phyloP scores from a whole-genome alignment of 2,888 invertebrate genomes.

The Anarsia innoxiella region DNA sequence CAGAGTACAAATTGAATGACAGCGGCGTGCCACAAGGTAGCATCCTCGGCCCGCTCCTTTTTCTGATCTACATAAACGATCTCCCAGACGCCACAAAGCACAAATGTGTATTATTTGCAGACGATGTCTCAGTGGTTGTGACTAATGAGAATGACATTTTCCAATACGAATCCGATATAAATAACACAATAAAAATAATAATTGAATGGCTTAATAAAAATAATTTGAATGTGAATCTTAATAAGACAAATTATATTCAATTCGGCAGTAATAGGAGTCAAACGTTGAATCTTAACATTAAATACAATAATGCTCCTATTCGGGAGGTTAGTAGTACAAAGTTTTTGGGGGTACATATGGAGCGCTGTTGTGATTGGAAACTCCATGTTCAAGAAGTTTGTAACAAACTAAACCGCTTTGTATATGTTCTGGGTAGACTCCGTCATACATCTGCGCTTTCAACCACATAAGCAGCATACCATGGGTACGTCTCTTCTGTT shows the following conservation, averaged over 20 bases:
- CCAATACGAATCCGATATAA: neutral
- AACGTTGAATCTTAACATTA: neutral
- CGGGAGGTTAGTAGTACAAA: neutral
- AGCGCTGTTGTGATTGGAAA: neutral
- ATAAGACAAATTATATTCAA: neutral
- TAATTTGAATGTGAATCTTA: slow-evolving; percentile 1
- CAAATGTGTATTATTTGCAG: slow-evolving; percentile 1
- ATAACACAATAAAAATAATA: neutral
- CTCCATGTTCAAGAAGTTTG: neutral
- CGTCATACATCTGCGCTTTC: no score
- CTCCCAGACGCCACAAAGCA: neutral
- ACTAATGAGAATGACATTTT: neutral
- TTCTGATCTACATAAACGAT: neutral
- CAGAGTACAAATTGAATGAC: neutral
- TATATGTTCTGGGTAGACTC: neutral
- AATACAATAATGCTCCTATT: neutral
- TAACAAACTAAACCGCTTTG: neutral
- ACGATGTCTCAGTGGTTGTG: neutral
- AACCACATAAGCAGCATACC: no score
- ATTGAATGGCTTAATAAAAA: slow-evolving; percentile 1
- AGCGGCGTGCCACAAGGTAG: slow-evolving; percentile 5
- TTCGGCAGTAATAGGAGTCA: neutral
- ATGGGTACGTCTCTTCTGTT: no score
- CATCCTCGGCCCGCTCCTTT: neutral
- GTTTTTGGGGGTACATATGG: neutral